These are phyloP conservation scores for Poecilus cupreus DNA, from an alignment of 2,888 invertebrate species.

Conservation along the genomic window DNA sequence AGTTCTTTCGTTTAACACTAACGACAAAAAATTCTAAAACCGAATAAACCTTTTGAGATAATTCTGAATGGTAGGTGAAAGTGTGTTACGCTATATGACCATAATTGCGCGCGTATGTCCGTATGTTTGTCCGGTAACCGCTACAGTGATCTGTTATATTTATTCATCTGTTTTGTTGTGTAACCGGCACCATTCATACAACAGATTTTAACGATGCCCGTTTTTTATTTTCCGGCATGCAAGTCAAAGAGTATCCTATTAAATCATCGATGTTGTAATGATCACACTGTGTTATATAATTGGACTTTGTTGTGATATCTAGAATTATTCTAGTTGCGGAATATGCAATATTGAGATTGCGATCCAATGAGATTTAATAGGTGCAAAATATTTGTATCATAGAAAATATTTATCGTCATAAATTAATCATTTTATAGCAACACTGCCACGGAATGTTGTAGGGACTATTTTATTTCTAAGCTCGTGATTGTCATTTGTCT, in stretches of 20 bases:
- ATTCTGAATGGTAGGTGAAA: slow-evolving; percentile 57
- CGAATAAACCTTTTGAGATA: slow-evolving; percentile 48
- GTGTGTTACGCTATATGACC: slow-evolving; percentile 48
- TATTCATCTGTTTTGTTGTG: slow-evolving; percentile 43
- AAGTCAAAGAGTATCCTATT: slow-evolving; percentile 6
- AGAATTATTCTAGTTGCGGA: not conserved
- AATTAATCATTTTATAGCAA: no score
- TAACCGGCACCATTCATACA: slow-evolving; percentile 26
- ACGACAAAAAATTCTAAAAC: slow-evolving; percentile 5
- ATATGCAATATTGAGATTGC: slow-evolving; percentile 1
- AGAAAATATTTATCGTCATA: no score
- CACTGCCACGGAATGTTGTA: no score
- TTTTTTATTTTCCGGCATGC: slow-evolving; percentile 43
- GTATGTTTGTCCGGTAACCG: not conserved
- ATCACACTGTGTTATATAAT: slow-evolving; percentile 1
- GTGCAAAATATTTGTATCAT: no score
- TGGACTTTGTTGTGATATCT: not conserved
- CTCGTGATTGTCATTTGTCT: no score
- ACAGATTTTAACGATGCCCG: slow-evolving; percentile 16
- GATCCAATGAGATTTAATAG: not conserved
- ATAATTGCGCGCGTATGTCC: slow-evolving; percentile 42
- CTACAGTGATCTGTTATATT: slow-evolving; percentile 37
- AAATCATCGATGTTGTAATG: slow-evolving; percentile 10
- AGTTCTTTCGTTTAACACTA: not conserved
- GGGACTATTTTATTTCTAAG: no score